A percentile compares a stretch with the other conserved stretches of the same genome.
These are phyloP conservation scores for Phymanthus crucifer DNA, from an alignment of 92 coral and sea anemone species.

Conservation along the genomic window DNA sequence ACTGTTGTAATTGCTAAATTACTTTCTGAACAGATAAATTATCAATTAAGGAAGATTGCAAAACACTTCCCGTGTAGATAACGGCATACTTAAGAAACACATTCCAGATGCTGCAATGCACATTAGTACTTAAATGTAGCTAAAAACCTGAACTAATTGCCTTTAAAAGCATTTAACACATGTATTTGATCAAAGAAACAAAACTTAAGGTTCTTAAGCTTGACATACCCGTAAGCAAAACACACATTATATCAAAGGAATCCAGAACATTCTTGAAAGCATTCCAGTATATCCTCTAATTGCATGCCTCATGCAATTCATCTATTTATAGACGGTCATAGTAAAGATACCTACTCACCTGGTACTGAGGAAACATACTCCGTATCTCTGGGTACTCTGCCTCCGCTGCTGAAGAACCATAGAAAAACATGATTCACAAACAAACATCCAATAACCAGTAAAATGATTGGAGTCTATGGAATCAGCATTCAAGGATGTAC, in stretches of 20 bases:
- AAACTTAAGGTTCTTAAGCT: background rate
- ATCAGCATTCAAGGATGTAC: background rate
- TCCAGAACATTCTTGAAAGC: background rate
- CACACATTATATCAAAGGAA: background rate
- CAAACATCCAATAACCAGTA: background rate
- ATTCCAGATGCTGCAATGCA: background rate
- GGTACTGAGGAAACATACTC: constrained; percentile 32
- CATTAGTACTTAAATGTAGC: no score
- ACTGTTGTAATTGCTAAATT: no score
- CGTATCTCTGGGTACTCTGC: constrained; percentile 33
- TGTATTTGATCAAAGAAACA: background rate
- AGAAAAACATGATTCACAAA: background rate
- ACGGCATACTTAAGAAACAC: background rate
- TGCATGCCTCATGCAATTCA: background rate
- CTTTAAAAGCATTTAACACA: background rate
- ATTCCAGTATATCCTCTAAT: background rate
- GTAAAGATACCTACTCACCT: constrained; percentile 12
- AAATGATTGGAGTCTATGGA: background rate
- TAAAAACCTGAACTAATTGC: no score
- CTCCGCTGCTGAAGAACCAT: constrained; percentile 5
- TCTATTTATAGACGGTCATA: background rate
- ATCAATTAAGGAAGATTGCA: background rate
- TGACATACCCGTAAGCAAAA: background rate
- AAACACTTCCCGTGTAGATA: background rate
- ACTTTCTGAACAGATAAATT: no score